A percentile compares a stretch with the other conserved stretches of the same genome.
Conservation (phyloP, 2,113 vertebrate genomes). For the Oreochromis spilurus region DNA sequence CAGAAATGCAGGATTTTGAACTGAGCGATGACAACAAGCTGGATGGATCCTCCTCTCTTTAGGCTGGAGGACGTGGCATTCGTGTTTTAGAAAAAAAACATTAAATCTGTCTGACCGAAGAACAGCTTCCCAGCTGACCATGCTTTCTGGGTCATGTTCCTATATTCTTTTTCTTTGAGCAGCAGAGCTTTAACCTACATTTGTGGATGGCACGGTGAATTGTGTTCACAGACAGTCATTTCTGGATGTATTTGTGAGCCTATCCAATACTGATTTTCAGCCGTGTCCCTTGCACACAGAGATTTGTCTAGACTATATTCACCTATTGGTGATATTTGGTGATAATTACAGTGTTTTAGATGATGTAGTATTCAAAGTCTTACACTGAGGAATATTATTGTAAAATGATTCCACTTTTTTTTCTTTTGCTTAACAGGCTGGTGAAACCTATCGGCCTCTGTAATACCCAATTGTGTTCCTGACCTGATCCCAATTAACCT, state of each 20-base stretch:
- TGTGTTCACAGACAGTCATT: not conserved
- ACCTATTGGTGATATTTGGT: not conserved
- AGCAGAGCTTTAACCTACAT: not conserved
- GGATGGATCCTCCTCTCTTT: not conserved
- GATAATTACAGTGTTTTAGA: not conserved
- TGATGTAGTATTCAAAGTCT: not conserved
- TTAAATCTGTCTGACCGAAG: not conserved
- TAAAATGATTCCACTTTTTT: not conserved
- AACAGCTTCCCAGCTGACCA: not conserved
- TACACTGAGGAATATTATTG: not conserved
- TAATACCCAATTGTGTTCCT: not conserved
- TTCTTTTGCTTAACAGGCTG: not conserved
- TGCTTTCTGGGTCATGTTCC: not conserved
- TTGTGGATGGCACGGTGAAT: fast-evolving
- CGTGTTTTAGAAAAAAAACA: not conserved
- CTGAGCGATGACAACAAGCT: not conserved
- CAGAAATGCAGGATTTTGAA: not conserved
- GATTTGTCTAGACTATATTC: not conserved
- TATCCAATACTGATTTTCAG: not conserved
- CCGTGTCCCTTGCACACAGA: not conserved
- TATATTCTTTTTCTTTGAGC: not conserved
- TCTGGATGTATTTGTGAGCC: not conserved
- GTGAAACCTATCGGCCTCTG: not conserved
- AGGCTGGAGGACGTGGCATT: not conserved
- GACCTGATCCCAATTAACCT: not conserved